Percentiles rank a stretch among this genome's conserved stretches.
Conservation (phyloP, 2,888 invertebrate genomes). For the Torymus tubicola region DNA sequence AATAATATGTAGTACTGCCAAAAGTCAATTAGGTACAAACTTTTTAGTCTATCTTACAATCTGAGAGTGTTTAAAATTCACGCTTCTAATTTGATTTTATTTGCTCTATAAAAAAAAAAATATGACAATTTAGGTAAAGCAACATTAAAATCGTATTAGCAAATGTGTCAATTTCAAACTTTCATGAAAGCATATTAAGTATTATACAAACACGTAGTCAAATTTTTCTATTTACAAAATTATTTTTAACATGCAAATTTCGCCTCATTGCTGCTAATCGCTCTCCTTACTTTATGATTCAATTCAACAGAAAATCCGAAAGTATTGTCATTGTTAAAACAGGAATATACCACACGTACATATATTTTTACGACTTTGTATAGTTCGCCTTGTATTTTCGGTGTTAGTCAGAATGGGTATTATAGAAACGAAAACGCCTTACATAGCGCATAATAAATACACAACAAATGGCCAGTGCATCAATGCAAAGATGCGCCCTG, state of each 20-base stretch:
- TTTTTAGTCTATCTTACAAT: too few relatives aligned
- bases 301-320: slow-evolving; percentile 3
- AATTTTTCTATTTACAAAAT: too few relatives aligned
- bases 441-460: slow-evolving; percentile 70
- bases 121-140: too few relatives aligned
- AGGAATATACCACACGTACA: slow-evolving; percentile 3
- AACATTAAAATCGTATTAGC: too few relatives aligned
- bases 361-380: slow-evolving; percentile 11
- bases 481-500: slow-evolving; percentile 68
- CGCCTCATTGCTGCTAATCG: slow-evolving; percentile 34
- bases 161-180: too few relatives aligned
- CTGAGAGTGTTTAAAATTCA: too few relatives aligned
- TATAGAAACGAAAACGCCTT: slow-evolving; percentile 52
- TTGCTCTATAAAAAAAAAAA: too few relatives aligned
- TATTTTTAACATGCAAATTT: neutral
- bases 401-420: slow-evolving; percentile 55
- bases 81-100: too few relatives aligned
- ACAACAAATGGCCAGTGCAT: slow-evolving; percentile 74
- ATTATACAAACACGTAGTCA: too few relatives aligned
- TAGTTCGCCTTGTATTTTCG: slow-evolving; percentile 21
- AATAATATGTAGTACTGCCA: slow-evolving; percentile 53
- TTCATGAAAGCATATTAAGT: too few relatives aligned
- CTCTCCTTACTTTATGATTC: slow-evolving; percentile 24
- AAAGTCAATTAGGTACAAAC: slow-evolving; percentile 40
- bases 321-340: slow-evolving; percentile 34